Percentiles rank a stretch among this genome's conserved stretches.
These are phyloP conservation scores for Amblyornis subalaris DNA, from an alignment of 2,113 vertebrate species.

Conservation along the genomic window DNA sequence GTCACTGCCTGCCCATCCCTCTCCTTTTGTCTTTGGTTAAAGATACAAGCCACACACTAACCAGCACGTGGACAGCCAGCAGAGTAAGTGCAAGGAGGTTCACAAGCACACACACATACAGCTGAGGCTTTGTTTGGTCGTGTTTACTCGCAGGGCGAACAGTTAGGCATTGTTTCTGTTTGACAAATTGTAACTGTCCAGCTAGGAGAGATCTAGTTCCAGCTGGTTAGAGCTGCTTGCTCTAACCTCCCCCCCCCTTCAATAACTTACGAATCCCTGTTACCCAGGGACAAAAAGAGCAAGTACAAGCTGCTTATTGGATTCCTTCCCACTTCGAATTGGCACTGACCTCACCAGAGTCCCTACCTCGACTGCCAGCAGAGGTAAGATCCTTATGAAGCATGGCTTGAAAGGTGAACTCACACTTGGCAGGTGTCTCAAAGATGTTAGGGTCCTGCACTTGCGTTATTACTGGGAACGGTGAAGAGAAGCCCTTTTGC, in stretches of 20 bases:
- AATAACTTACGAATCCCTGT: neutral
- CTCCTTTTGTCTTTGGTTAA: neutral
- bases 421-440: neutral
- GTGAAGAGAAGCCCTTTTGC: neutral
- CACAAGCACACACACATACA: neutral
- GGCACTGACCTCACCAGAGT: neutral
- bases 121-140: neutral
- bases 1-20: neutral
- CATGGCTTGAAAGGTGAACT: neutral
- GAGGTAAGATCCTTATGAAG: neutral
- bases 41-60: neutral
- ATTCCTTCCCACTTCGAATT: neutral
- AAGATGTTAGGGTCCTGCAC: neutral
- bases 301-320: neutral
- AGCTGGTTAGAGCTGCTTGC: slow-evolving; percentile 30
- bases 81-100: slow-evolving; percentile 21
- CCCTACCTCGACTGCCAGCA: rapidly evolving
- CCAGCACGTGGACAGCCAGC: neutral
- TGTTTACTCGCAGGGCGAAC: slow-evolving; percentile 52
- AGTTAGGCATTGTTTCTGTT: slow-evolving; percentile 51
- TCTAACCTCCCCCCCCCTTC: neutral
- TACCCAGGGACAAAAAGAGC: neutral
- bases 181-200: slow-evolving; percentile 42
- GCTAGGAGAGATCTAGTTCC: slow-evolving; percentile 15
- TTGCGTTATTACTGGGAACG: neutral